A percentile compares a stretch with the other conserved stretches of the same genome.
Evolutionary conservation across 2,888 invertebrate genomes (phyloP).

Genomic region (Sussaba pulchella): DNA sequence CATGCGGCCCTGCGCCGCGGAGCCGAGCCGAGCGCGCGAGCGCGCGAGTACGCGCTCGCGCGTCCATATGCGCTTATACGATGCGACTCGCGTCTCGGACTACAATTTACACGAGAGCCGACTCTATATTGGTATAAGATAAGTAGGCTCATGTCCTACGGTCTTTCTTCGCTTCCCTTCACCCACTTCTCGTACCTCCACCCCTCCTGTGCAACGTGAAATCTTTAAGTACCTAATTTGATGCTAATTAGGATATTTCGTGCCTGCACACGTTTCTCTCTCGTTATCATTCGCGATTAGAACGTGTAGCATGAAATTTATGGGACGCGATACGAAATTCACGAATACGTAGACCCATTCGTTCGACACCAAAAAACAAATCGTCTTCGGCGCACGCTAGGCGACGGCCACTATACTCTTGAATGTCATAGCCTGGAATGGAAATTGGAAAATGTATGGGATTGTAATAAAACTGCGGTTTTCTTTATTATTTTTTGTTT

Average conservation of each 20-base stretch:
- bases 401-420: slow-evolving; percentile 1
- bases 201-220: slow-evolving; percentile 70
- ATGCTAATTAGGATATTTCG: slow-evolving; percentile 77
- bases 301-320: background rate
- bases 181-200: slow-evolving; percentile 24
- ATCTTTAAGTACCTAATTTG: slow-evolving; percentile 81
- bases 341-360: background rate
- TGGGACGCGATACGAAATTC: slow-evolving; percentile 6
- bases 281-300: slow-evolving; percentile 3
- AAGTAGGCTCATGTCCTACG: slow-evolving; percentile 70
- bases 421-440: background rate
- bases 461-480: background rate
- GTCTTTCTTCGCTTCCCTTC: slow-evolving; percentile 25
- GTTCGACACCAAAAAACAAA: slow-evolving; percentile 22
- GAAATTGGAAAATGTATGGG: slow-evolving; percentile 8
- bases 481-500: background rate
- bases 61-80: slow-evolving; percentile 53
- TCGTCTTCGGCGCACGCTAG: slow-evolving; percentile 10
- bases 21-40: slow-evolving; percentile 17
- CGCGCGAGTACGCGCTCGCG: slow-evolving; percentile 32
- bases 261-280: slow-evolving; percentile 41
- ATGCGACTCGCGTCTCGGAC: slow-evolving; percentile 68
- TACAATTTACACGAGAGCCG: slow-evolving; percentile 80
- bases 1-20: slow-evolving; percentile 68
- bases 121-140: slow-evolving; percentile 77